Base-by-base conservation (phyloP, 1,140 invertebrate genomes). In the Hestina assimilis region DNA sequence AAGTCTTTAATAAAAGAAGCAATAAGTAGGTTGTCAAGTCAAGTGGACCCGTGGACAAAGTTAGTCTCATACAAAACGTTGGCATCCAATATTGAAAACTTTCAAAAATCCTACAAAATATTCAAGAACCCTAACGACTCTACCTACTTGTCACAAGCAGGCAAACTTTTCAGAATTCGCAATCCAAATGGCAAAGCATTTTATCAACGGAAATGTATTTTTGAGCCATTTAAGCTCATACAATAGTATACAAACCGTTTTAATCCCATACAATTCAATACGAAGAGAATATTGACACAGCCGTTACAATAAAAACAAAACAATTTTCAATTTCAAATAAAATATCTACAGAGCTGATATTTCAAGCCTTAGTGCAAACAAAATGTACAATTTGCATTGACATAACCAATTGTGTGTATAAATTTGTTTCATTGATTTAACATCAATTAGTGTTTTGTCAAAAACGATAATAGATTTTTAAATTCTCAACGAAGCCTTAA, bases 381-480 rank as follows among this genome's bases (percentile, higher is more conserved):
- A 21, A 35, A 48, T 38, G 33, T 54, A 19, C 28, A 24, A 43
- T 54, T 45, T 54, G 29, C 15, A 26, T 43, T 31, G 33, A 42
- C 45, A 35, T 35, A 42, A 54, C 21, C 29, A 54, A 45, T 54
- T 54, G 29, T n/a, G 9, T 46, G 29, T 15, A 28, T 19, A 7
- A 23, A 29, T 54, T 54, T 48, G 28, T 19, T 33, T 20, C 20
- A 47, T 33, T 7, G 26, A 47, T 21, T 45, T 46, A 26, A 43
- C 19, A 17, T 24, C 42, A 21, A 46, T 54, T 54, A 21, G n/a
- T 19, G 2, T 9, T 8, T n/a, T n/a, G n/a, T n/a, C n/a, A n/a
- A n/a, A n/a, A n/a, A n/a, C n/a, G n/a, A n/a, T n/a, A n/a, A n/a
- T n/a, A n/a, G n/a, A n/a, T n/a, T n/a, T n/a, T n/a, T n/a, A n/a